Base-by-base conservation (phyloP, 64 coral and sea anemone genomes). In the Dendronephthya gigantea region DNA sequence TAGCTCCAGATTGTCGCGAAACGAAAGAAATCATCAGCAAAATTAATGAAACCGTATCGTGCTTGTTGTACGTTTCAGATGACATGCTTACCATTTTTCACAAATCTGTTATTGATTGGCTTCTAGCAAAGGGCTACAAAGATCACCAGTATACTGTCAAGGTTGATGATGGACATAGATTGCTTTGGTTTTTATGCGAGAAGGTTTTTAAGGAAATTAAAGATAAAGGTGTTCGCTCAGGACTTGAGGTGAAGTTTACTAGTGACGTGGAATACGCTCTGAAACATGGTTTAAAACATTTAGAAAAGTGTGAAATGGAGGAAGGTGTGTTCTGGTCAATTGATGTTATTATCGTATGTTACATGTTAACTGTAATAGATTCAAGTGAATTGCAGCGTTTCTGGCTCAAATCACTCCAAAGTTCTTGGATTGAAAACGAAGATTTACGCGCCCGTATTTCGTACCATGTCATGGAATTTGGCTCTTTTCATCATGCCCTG, bases 81-180 rank as follows among this genome's bases (percentile, higher is more conserved):
- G 87, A 59, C 8, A 35, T 43, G 40, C 27, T 89, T 6, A 83
- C 55, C 50, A 17, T 89, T 83, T 89, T 89, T 32, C 87, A 89
- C 36, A 89, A 89, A 15, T 89, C 87, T 25, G 87, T 89, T 83
- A 82, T 16, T 62, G 87, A 89, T 45, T 89, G 87, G 87, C 81
- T 89, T 23, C 55, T 62, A 62, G 55, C 55, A 1, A 62, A 5
- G 19, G 55, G 55, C 55, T 62, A 62, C 55, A 27, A 62, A 62
- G 55, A 62, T n/a, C 55, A 62, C 25, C 17, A 62, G 25, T 62
- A 62, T 22, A 27, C 55, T 62, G 55, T 62, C 25, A n/a, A 62
- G 25, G 55, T 27, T 23, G 25, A 23, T 62, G 55, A 62, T 62
- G 55, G 55, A n/a, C 19, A 62, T 19, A 62, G 25, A 27, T 27